Percentiles rank a stretch among this genome's conserved stretches.
These are phyloP conservation scores for Malurus elegans DNA, from an alignment of 2,113 vertebrate genomes.

Conservation along the genomic window DNA sequence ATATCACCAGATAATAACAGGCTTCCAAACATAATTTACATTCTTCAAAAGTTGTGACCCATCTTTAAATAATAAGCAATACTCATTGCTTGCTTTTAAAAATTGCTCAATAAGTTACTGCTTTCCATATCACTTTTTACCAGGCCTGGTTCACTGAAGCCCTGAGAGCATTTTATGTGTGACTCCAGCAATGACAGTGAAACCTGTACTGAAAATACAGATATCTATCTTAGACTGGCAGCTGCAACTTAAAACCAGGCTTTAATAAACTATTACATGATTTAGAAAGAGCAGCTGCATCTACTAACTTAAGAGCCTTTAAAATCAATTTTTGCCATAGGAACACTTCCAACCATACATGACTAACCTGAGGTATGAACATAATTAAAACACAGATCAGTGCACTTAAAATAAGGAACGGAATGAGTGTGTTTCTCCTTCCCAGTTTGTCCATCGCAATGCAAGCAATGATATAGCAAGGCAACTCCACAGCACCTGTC, in stretches of 20 bases:
- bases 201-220: neutral
- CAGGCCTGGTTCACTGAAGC: neutral
- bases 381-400: slow-evolving; percentile 81
- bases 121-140: neutral
- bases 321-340: neutral
- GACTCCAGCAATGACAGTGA: neutral
- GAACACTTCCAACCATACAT: neutral
- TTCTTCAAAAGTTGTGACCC: neutral
- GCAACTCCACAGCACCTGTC: slow-evolving; percentile 89
- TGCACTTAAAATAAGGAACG: slow-evolving; percentile 81
- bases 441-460: slow-evolving; percentile 85
- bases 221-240: neutral
- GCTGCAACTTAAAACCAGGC: neutral
- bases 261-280: neutral
- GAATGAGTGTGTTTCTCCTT: slow-evolving; percentile 83
- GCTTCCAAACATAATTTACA: neutral
- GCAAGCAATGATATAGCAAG: slow-evolving; percentile 85
- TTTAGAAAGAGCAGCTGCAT: neutral
- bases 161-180: neutral
- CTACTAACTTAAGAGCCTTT: neutral
- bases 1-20: neutral
- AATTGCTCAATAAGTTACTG: neutral
- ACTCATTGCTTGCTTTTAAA: neutral
- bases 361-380: slow-evolving; percentile 82
- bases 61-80: slow-evolving; percentile 2